A percentile compares a stretch with the other conserved stretches of the same genome.
phyloP scores from a whole-genome alignment of 1,140 invertebrate genomes.

The Platyura marginata region DNA sequence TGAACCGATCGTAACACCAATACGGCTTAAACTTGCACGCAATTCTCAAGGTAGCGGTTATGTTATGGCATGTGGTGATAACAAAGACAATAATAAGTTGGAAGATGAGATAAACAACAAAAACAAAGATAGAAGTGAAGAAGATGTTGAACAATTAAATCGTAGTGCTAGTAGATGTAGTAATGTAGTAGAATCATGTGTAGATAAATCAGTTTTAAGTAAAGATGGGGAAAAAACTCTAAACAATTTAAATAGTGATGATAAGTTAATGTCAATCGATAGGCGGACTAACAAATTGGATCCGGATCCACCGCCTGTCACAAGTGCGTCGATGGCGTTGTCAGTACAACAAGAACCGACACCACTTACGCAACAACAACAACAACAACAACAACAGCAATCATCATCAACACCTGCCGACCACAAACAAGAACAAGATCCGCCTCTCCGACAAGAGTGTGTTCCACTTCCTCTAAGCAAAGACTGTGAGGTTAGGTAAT shows the following conservation, averaged over 20 bases:
- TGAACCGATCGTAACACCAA: constrained; percentile 50
- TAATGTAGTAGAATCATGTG: too few species aligned
- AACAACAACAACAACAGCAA: constrained; percentile 19
- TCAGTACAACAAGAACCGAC: too few species aligned
- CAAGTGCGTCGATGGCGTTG: constrained; percentile 4
- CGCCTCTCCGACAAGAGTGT: constrained; percentile 16
- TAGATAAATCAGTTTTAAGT: too few species aligned
- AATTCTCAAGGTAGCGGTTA: constrained; percentile 51
- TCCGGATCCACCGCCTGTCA: background rate
- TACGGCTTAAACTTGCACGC: constrained; percentile 61
- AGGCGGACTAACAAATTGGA: background rate
- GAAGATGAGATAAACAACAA: background rate
- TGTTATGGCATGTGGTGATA: constrained; percentile 27
- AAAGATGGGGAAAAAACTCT: too few species aligned
- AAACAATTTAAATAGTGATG: constrained; percentile 1
- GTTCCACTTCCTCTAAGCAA: constrained; percentile 44
- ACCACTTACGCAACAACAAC: constrained; percentile 14
- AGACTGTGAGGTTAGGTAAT: constrained; percentile 77
- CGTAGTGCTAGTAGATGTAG: too few species aligned
- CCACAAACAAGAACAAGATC: constrained; percentile 6
- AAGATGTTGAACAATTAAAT: too few species aligned
- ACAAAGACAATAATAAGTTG: constrained; percentile 2
- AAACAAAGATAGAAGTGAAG: constrained; percentile 12
- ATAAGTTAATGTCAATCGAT: constrained; percentile 2
- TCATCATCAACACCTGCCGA: constrained; percentile 9